A percentile compares a stretch with the other conserved stretches of the same genome.
Conservation (phyloP, 2,797 vertebrate species). For the Geotrypetes seraphini region DNA sequence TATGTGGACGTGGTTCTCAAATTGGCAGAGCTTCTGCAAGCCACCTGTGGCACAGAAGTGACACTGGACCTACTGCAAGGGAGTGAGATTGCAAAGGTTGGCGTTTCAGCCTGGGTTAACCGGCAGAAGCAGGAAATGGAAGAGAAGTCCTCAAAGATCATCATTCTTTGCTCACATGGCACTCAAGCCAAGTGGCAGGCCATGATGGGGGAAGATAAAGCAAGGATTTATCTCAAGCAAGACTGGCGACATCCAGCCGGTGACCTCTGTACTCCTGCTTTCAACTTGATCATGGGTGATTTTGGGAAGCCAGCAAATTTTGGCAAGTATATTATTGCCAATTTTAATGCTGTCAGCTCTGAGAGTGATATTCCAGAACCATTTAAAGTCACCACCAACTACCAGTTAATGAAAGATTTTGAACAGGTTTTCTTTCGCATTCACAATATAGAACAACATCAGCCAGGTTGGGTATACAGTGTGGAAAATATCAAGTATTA, state of each 20-base stretch:
- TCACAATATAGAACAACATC: conserved; percentile 79
- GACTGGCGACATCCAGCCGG: conserved; percentile 61
- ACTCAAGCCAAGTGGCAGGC: conserved; percentile 87
- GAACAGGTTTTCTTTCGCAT: conserved; percentile 87
- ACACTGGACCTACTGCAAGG: conserved; percentile 75
- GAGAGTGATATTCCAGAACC: conserved; percentile 73
- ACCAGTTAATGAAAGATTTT: conserved; percentile 82
- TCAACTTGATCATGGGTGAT: conserved; percentile 80
- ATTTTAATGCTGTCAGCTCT: conserved; percentile 70
- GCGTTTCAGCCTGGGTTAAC: conserved; percentile 75
- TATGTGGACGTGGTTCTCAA: conserved; percentile 79
- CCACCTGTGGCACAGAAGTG: conserved; percentile 75
- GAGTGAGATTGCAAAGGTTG: conserved; percentile 64
- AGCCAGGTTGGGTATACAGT: conserved; percentile 67
- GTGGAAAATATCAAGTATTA: conserved; percentile 72
- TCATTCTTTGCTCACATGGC: conserved; percentile 82
- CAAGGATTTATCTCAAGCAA: conserved; percentile 54
- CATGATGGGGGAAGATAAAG: conserved; percentile 57
- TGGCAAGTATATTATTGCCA: conserved; percentile 81
- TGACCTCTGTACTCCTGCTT: conserved; percentile 80
- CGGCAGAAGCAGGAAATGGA: conserved; percentile 71
- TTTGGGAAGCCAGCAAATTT: conserved; percentile 72
- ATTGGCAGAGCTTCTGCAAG: conserved; percentile 79
- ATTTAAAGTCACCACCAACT: conserved; percentile 70
- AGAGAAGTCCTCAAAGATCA: conserved; percentile 66